These are phyloP conservation scores for Genyomyrus donnyi DNA, from an alignment of 2,113 vertebrate genomes.

Conservation along the genomic window DNA sequence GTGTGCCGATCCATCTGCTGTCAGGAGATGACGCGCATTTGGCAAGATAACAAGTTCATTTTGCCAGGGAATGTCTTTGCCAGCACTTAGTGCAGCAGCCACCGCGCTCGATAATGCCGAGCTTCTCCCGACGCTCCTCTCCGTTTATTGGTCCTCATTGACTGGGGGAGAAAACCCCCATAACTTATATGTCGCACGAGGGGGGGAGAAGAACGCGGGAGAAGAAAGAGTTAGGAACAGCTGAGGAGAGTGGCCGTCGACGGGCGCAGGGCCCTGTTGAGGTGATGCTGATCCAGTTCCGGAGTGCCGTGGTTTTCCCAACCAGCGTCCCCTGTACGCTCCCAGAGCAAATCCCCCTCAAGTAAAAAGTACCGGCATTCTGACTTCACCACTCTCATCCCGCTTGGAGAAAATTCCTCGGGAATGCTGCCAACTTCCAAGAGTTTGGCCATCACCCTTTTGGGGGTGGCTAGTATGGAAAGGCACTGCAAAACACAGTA, in stretches of 20 bases:
- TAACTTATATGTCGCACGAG: conserved; percentile 27
- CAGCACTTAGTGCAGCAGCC: conserved; percentile 33
- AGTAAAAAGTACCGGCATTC: background rate
- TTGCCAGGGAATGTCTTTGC: conserved; percentile 29
- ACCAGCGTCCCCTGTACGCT: background rate
- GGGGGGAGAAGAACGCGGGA: background rate
- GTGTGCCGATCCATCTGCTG: conserved; percentile 34
- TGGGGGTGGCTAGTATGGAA: background rate
- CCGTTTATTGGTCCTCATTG: conserved; percentile 34
- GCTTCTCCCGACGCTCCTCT: conserved; percentile 32
- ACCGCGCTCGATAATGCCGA: conserved; percentile 37
- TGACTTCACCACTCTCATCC: conserved; percentile 19
- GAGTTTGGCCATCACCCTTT: background rate
- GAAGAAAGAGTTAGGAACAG: conserved; percentile 30
- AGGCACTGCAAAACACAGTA: background rate
- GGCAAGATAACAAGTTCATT: conserved; percentile 38
- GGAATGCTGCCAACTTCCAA: background rate
- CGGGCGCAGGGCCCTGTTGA: conserved; percentile 14
- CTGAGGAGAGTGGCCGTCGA: conserved; percentile 26
- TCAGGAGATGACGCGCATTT: conserved; percentile 26
- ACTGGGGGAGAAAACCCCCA: conserved; percentile 30
- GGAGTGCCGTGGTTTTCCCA: conserved; percentile 11
- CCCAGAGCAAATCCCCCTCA: conserved; percentile 5
- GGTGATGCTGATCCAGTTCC: conserved; percentile 19
- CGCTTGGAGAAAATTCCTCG: background rate